phyloP scores from a whole-genome alignment of 2,888 invertebrate species.

The Xylota segnis region DNA sequence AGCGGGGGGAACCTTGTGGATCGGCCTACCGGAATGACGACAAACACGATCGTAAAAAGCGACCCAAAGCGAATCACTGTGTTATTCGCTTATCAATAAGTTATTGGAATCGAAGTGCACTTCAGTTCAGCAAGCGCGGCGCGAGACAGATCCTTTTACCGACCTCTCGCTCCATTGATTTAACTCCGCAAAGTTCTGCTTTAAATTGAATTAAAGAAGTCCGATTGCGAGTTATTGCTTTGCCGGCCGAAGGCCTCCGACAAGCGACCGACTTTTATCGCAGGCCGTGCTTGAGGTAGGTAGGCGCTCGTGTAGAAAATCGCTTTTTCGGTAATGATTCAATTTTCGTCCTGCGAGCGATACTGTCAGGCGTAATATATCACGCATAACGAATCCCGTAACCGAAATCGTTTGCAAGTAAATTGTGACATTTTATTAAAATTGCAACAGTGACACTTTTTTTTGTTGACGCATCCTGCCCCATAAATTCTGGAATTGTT shows the following conservation, averaged over 20 bases:
- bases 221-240: constrained; percentile 61
- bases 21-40: constrained; percentile 50
- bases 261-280: constrained; percentile 27
- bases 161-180: constrained; percentile 39
- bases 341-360: constrained; percentile 61
- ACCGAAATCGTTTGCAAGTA: constrained; percentile 77
- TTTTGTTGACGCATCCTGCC: constrained; percentile 56
- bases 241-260: constrained; percentile 22
- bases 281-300: constrained; percentile 38
- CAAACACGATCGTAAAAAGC: constrained; percentile 63
- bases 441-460: constrained; percentile 78
- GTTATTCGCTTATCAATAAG: constrained; percentile 74
- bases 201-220: constrained; percentile 66
- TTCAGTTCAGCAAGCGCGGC: constrained; percentile 36
- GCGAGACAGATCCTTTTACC: constrained; percentile 23
- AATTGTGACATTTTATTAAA: constrained; percentile 79
- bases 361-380: constrained; percentile 66
- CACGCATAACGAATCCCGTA: constrained; percentile 72
- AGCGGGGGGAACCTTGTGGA: background rate
- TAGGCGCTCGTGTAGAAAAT: constrained; percentile 6
- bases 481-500: constrained; percentile 62
- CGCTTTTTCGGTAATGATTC: constrained; percentile 61
- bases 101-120: constrained; percentile 75
- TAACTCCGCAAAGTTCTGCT: constrained; percentile 44
- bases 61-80: constrained; percentile 68